These are phyloP conservation scores for Phrynocephalus forsythii DNA, from an alignment of 2,797 vertebrate genomes.

Conservation along the genomic window DNA sequence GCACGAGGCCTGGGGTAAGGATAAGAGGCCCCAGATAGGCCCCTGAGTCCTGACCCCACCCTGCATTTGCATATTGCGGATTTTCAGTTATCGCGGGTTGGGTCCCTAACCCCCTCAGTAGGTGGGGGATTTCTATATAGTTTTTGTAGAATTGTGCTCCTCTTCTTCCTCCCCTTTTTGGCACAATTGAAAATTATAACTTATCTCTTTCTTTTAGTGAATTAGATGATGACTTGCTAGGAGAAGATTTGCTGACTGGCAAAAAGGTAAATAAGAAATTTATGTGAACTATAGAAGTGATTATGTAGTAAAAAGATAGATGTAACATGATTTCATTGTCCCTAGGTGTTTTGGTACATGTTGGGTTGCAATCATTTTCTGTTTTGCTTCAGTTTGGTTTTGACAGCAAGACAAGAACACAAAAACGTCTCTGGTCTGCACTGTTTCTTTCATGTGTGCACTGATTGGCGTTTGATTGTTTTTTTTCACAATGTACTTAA, in stretches of 20 bases:
- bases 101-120: no score
- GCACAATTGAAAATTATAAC: background rate
- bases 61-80: no score
- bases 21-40: no score
- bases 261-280: constrained; percentile 89
- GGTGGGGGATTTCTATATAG: no score
- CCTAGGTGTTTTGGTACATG: background rate
- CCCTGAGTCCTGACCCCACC: no score
- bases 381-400: background rate
- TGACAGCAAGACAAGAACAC: background rate
- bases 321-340: background rate
- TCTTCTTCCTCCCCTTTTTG: background rate
- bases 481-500: background rate
- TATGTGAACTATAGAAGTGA: constrained; percentile 3
- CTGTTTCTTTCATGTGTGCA: background rate
- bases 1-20: no score
- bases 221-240: constrained; percentile 94
- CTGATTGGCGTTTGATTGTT: background rate
- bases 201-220: constrained; percentile 81
- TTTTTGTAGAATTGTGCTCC: no score
- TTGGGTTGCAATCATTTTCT: background rate
- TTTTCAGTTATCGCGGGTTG: no score
- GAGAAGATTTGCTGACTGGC: constrained; percentile 89
- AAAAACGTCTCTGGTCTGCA: background rate
- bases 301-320: background rate